phyloP scores from a whole-genome alignment of 2,797 vertebrate species.

The Mareca strepera region DNA sequence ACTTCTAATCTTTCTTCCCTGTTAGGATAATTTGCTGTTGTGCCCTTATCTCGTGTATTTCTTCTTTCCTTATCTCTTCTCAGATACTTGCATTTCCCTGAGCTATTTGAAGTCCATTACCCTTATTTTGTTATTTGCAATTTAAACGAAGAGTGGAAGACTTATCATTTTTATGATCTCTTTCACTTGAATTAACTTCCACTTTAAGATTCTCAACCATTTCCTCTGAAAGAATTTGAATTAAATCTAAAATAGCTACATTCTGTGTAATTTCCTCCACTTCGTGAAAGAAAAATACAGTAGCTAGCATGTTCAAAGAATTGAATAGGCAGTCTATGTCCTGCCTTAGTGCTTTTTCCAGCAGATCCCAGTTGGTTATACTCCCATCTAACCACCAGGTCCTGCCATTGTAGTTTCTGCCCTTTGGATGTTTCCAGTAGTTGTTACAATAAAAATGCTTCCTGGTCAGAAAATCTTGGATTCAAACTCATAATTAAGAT shows the following conservation, averaged over 20 bases:
- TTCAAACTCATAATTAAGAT: neutral
- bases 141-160: constrained; percentile 48
- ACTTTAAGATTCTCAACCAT: constrained; percentile 37
- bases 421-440: neutral
- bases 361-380: neutral
- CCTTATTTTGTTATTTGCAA: constrained; percentile 57
- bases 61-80: constrained; percentile 48
- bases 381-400: neutral
- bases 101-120: constrained; percentile 62
- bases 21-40: constrained; percentile 25
- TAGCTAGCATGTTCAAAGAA: neutral
- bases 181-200: constrained; percentile 60
- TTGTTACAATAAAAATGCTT: neutral
- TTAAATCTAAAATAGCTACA: constrained; percentile 30
- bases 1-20: neutral
- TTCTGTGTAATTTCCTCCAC: constrained; percentile 43
- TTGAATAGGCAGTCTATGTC: neutral
- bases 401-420: neutral
- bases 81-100: constrained; percentile 27
- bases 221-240: constrained; percentile 34
- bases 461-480: neutral
- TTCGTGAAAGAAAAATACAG: neutral
- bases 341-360: neutral
- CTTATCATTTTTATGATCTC: constrained; percentile 59
- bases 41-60: constrained; percentile 22